phyloP scores from a whole-genome alignment of 2,888 invertebrate genomes.

The Trilocha varians region DNA sequence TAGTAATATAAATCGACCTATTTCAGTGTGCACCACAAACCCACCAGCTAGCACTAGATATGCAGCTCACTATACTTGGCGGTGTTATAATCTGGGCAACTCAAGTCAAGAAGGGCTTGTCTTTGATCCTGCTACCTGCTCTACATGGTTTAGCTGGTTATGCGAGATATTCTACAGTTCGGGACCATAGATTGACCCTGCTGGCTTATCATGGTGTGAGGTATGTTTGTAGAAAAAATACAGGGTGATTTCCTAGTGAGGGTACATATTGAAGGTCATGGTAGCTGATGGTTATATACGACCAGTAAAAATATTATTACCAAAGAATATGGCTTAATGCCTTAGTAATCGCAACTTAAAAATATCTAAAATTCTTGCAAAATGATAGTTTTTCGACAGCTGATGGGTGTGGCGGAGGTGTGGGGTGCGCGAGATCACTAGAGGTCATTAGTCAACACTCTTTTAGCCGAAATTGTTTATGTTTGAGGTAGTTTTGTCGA shows the following conservation, averaged over 20 bases:
- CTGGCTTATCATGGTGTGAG: slow-evolving; percentile 80
- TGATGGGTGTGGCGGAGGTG: no score
- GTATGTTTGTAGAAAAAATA: slow-evolving; percentile 37
- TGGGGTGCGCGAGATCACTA: no score
- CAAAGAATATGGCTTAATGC: no score
- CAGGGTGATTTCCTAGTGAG: slow-evolving; percentile 7
- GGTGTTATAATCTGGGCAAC: slow-evolving; percentile 78
- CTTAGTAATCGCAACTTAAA: no score
- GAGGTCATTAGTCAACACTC: no score
- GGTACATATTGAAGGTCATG: no score
- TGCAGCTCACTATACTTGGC: slow-evolving; percentile 79
- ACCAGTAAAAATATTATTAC: no score
- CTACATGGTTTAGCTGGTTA: slow-evolving; percentile 75
- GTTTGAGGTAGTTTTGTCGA: no score
- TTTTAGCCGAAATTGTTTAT: no score
- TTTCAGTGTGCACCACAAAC: slow-evolving; percentile 83
- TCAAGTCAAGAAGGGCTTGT: slow-evolving; percentile 67
- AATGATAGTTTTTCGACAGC: no score
- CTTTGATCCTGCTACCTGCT: slow-evolving; percentile 68
- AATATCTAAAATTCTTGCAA: no score
- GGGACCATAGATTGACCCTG: slow-evolving; percentile 75
- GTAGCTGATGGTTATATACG: no score
- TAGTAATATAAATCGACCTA: neutral
- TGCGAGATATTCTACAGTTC: slow-evolving; percentile 74
- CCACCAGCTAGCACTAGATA: slow-evolving; percentile 81